A percentile compares a stretch with the other conserved stretches of the same genome.
Evolutionary conservation across 92 coral and sea anemone genomes (phyloP).

Genomic region (Parazoanthus darwini): DNA sequence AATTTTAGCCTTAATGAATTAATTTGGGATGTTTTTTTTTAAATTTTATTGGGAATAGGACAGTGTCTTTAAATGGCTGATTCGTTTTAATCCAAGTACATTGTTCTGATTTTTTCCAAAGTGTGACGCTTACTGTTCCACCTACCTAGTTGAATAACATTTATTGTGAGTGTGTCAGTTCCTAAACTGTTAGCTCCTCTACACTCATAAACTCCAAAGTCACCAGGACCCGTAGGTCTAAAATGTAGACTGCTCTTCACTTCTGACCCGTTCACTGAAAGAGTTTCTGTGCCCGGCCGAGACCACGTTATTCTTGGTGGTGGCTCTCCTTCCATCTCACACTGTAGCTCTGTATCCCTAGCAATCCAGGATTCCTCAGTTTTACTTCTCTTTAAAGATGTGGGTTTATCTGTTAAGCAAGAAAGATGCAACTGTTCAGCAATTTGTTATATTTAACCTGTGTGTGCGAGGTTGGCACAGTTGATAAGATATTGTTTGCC

Average conservation of each 20-base stretch:
- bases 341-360: constrained; percentile 17
- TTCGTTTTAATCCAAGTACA: too few species aligned
- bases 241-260: constrained; percentile 38
- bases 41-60: too few species aligned
- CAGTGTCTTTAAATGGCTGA: too few species aligned
- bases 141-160: constrained; percentile 41
- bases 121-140: neutral
- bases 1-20: too few species aligned
- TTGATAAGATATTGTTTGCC: too few species aligned
- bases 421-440: neutral
- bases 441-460: neutral
- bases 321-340: constrained; percentile 43
- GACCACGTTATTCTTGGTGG: constrained; percentile 53
- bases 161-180: constrained; percentile 2
- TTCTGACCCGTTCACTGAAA: constrained; percentile 10
- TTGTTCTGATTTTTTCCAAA: too few species aligned
- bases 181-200: constrained; percentile 44
- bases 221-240: neutral
- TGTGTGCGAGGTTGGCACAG: too few species aligned
- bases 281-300: constrained; percentile 11
- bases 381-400: neutral
- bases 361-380: constrained; percentile 48
- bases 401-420: constrained; percentile 37
- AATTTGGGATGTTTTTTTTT: too few species aligned
- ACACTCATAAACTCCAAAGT: constrained; percentile 49